These are phyloP conservation scores for Cinara cedri DNA, from an alignment of 2,888 invertebrate species.

Conservation along the genomic window DNA sequence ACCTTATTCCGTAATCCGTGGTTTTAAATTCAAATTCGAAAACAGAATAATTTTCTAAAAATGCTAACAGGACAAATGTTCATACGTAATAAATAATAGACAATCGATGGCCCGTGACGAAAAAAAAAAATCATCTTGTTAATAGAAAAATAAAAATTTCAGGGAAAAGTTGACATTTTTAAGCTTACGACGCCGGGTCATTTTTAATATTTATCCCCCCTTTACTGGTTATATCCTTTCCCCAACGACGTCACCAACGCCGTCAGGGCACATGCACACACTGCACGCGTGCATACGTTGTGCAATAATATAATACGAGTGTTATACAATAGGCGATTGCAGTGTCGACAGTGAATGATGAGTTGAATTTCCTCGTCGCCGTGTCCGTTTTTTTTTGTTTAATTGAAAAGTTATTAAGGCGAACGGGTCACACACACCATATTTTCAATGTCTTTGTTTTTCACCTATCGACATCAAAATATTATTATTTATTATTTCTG, in stretches of 20 bases:
- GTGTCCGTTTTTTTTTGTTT: conserved; percentile 31
- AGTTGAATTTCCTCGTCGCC: conserved; percentile 38
- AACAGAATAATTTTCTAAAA: no score
- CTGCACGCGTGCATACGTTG: neutral
- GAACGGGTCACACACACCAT: conserved; percentile 29
- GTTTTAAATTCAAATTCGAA: no score
- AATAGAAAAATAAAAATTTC: no score
- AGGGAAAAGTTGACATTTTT: no score
- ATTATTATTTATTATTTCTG: no score
- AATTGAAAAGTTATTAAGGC: conserved; percentile 52
- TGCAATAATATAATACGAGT: neutral
- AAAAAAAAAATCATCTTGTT: no score
- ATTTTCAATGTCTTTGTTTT: conserved; percentile 25
- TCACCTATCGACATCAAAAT: neutral
- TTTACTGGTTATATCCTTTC: neutral
- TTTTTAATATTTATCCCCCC: neutral
- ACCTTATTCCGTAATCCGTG: no score
- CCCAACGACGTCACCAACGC: neutral
- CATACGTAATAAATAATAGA: no score
- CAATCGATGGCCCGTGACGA: no score
- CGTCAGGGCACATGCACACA: neutral
- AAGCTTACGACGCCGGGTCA: no score
- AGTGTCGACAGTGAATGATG: conserved; percentile 52
- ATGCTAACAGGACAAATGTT: no score
- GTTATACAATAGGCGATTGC: conserved; percentile 11